phyloP scores from a whole-genome alignment of 2,113 vertebrate species.

The Neomonachus schauinslandi region DNA sequence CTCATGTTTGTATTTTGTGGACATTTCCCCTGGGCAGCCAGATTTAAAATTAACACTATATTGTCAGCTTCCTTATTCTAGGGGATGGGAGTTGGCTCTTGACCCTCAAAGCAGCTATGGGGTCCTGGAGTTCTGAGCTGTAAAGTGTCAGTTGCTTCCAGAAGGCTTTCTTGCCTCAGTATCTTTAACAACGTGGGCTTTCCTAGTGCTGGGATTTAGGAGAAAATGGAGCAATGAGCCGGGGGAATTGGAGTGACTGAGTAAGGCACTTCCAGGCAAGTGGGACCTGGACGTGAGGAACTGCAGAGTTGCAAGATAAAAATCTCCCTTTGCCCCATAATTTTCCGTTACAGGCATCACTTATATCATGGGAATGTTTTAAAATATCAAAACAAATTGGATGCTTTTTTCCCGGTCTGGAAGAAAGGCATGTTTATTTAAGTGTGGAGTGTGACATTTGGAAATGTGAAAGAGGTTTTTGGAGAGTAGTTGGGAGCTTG shows the following conservation, averaged over 20 bases:
- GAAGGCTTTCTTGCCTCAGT: not conserved
- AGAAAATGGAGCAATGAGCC: not conserved
- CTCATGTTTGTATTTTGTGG: not conserved
- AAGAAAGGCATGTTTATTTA: constrained; percentile 51
- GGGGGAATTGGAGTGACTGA: not conserved
- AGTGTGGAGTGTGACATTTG: constrained; percentile 16
- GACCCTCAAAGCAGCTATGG: not conserved
- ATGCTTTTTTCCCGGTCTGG: not conserved
- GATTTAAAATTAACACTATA: not conserved
- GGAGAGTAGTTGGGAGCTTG: not conserved
- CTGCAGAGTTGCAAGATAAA: not conserved
- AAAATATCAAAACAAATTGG: constrained; percentile 55
- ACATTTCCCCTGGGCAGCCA: not conserved
- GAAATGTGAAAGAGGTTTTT: constrained; percentile 13
- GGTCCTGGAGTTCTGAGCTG: not conserved
- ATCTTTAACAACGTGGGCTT: not conserved
- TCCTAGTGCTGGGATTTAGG: not conserved
- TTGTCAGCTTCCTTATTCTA: not conserved
- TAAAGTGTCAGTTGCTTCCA: not conserved
- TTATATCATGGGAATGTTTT: not conserved
- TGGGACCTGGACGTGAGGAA: not conserved
- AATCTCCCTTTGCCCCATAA: not conserved
- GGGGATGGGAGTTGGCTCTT: not conserved
- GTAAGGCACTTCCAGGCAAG: not conserved
- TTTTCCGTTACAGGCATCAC: not conserved